Evolutionary conservation across 2,888 invertebrate genomes (phyloP), one percentile per base, ranked within the genome.

Genomic region (Zygothrica quintamaculata): DNA sequence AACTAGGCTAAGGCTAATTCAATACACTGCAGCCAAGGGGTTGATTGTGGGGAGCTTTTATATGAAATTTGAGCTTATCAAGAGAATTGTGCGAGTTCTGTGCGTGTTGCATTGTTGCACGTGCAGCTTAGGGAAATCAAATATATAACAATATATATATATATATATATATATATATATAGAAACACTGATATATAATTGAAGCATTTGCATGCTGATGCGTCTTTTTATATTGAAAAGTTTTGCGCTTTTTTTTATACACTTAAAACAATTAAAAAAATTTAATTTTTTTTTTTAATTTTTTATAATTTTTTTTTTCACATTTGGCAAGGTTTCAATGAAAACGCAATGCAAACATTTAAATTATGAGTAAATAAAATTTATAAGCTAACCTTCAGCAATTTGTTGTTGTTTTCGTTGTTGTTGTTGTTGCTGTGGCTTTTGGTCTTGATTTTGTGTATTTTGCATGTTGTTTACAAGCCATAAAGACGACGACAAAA

Each of bases 381-480:
- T 64, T 69, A 77, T 73, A 65, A 62, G 75, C 70, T 62, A 81
- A 81, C 77, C 77, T 78, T 81, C 77, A 67, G 33, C 57, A 18
- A 31, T 11, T 33, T 51, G 48, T 26, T 59, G 58, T 44, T 22
- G 40, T 56, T 69, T 18, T 15, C 52, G 11, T 36, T 48, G 43
- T 34, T 36, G 13, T 34, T 55, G 69, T 56, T 69, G 26, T 15
- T 55, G 39, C 50, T 65, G 52, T 15, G 47, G 42, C 55, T 37
- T 39, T 47, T 46, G 48, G 12, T 47, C 13, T 36, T 48, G 43
- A 18, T 29, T 6, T 42, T 59, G 69, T 65, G 46, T 64, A 77
- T 51, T 56, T 51, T 51, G 74, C 67, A 74, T 75, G 64, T 75
- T 77, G 78, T 78, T 78, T 81, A 78, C 78, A 73, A 61, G 64